Evolutionary conservation across 2,113 vertebrate species (phyloP).

Genomic region (Protobothrops mucrosquamatus): DNA sequence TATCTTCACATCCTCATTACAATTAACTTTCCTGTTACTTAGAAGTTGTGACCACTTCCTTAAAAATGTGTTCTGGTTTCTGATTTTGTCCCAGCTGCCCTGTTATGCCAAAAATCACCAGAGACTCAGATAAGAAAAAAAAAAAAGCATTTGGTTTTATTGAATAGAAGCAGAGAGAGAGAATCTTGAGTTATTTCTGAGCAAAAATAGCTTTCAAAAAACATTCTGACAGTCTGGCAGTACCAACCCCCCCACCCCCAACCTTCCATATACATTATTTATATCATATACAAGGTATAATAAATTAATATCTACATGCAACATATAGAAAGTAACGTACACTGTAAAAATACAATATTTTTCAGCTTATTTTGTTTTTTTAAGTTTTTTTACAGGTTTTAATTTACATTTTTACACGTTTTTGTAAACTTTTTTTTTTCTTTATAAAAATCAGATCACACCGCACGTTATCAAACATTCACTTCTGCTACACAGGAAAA

Average conservation of each 20-base stretch:
- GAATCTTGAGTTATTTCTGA: constrained; percentile 33
- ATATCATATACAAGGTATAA: constrained; percentile 73
- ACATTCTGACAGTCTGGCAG: constrained; percentile 42
- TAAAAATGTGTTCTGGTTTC: not conserved
- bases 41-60: no score
- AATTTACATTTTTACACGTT: constrained; percentile 75
- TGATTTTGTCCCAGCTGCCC: not conserved
- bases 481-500: constrained; percentile 39
- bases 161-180: constrained; percentile 48
- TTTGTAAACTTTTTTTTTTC: constrained; percentile 58
- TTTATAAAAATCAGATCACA: constrained; percentile 59
- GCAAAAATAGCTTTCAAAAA: constrained; percentile 51
- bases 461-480: constrained; percentile 63
- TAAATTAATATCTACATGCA: constrained; percentile 98
- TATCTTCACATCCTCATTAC: not conserved
- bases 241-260: constrained; percentile 23
- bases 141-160: constrained; percentile 58
- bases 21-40: not conserved
- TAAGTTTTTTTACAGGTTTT: constrained; percentile 65
- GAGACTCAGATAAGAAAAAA: constrained; percentile 45
- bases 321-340: constrained; percentile 79
- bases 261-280: constrained; percentile 49
- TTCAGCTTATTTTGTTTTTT: constrained; percentile 80
- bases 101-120: not conserved
- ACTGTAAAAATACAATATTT: constrained; percentile 77